phyloP scores from a whole-genome alignment of 2,888 invertebrate species.

The Temnothorax ravouxi region DNA sequence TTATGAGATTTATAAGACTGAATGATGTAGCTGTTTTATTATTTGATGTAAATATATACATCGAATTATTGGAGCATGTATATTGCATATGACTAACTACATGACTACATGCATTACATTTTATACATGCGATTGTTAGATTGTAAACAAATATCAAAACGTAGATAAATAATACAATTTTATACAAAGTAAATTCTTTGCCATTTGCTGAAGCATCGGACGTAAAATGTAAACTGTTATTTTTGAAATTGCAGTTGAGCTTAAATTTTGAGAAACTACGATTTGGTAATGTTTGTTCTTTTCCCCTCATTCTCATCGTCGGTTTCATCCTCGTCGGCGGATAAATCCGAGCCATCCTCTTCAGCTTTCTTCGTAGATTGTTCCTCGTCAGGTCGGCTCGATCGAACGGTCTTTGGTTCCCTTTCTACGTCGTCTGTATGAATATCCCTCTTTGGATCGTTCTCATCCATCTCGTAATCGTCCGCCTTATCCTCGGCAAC shows the following conservation, averaged over 20 bases:
- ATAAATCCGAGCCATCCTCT: constrained; percentile 65
- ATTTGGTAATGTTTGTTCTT: constrained; percentile 48
- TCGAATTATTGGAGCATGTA: constrained; percentile 23
- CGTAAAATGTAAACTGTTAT: background rate
- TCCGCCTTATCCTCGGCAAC: constrained; percentile 56
- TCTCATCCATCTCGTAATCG: constrained; percentile 58
- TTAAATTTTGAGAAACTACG: constrained; percentile 20
- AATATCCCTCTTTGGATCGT: constrained; percentile 56
- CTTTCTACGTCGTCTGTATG: constrained; percentile 16
- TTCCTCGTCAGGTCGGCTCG: constrained; percentile 38
- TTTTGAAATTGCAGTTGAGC: background rate
- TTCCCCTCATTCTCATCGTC: constrained; percentile 68
- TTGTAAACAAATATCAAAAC: constrained; percentile 2
- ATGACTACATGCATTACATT: constrained; percentile 28
- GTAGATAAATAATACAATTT: constrained; percentile 3
- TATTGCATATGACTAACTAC: constrained; percentile 35
- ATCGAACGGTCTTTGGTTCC: constrained; percentile 32
- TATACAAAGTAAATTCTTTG: background rate
- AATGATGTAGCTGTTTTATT: constrained; percentile 18
- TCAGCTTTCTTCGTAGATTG: constrained; percentile 41
- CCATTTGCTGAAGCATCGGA: background rate
- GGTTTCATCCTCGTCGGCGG: constrained; percentile 67
- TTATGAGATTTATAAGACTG: background rate
- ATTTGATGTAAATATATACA: background rate
- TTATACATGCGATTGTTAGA: background rate